Base-by-base conservation (phyloP, 1,140 invertebrate species). In the Solen grandis region DNA sequence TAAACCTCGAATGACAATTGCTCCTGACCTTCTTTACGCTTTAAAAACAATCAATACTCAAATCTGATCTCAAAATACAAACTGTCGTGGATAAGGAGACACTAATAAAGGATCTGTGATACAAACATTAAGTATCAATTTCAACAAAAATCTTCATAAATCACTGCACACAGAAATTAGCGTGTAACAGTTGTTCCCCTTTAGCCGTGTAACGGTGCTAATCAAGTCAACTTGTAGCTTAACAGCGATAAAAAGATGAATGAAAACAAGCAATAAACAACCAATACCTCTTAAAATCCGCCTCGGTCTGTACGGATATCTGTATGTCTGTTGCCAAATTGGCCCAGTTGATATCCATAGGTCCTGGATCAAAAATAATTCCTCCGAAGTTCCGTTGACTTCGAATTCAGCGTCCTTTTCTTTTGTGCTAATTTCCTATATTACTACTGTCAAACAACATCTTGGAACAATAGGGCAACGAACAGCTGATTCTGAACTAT, bases 261-360 rank as follows among this genome's bases (percentile, higher is more conserved):
- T 46, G 41, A 46, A 46, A 46, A 46, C 41, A 10, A 10, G 19
- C 41, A 46, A 19, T 46, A 46, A 46, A 46, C 41, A 46, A 19
- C 41, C 25, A 46, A 54, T 78, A 78, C 75, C 75, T 78, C 69
- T 78, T 78, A 22, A 78, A 25, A 35, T 66, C 75, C 46, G 75
- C 50, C 46, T 69, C 75, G 22, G 75, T 78, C 60, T 78, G 75
- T 25, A 78, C 75, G 19, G 75, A 78, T 68, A 78, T 78, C 29
- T 78, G 75, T 31, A 78, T 68, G 65, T 78, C 75, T 25, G 75
- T 69, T 63, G 75, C 75, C 75, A 78, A 69, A 69, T 78, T 78
- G 57, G 75, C 68, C 75, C 75, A 78, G 52, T 78, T 78, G 75
- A 66, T 66, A 78, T 78, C 75, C 75, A 78, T 78, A 78, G 31